Evolutionary conservation across 2,888 invertebrate species (phyloP).

Genomic region (Lithodes maja): DNA sequence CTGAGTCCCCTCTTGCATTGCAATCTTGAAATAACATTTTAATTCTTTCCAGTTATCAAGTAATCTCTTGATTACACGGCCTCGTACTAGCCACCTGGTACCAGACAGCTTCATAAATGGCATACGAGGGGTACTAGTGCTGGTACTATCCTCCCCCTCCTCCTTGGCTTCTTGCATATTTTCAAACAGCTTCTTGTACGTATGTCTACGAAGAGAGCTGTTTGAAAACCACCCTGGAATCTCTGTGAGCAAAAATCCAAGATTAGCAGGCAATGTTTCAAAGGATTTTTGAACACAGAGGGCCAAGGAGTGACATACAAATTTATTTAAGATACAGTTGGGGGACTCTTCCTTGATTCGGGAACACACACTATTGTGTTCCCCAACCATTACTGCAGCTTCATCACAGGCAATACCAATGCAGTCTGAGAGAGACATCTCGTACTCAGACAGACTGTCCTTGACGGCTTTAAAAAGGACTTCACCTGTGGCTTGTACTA

Average conservation of each 20-base stretch:
- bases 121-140: neutral
- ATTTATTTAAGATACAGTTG: conserved; percentile 18
- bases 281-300: conserved; percentile 26
- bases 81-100: conserved; percentile 35
- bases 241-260: conserved; percentile 24
- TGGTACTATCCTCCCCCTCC: conserved; percentile 10
- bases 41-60: conserved; percentile 27
- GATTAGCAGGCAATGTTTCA: neutral
- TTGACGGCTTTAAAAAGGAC: conserved; percentile 21
- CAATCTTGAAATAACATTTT: conserved; percentile 3
- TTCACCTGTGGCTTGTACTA: conserved; percentile 7
- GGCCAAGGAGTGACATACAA: conserved; percentile 13
- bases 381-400: conserved; percentile 17
- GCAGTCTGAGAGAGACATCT: conserved; percentile 11
- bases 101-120: conserved; percentile 19
- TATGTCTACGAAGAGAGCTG: neutral
- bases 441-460: conserved; percentile 19
- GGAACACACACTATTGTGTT: conserved; percentile 12
- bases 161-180: neutral
- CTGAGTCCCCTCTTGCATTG: conserved; percentile 32
- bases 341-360: conserved; percentile 15
- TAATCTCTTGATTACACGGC: conserved; percentile 22
- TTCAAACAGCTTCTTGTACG: conserved; percentile 28
- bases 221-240: conserved; percentile 18
- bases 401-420: conserved; percentile 24